Conservation (phyloP, 2,113 vertebrate species). For the Daubentonia madagascariensis region DNA sequence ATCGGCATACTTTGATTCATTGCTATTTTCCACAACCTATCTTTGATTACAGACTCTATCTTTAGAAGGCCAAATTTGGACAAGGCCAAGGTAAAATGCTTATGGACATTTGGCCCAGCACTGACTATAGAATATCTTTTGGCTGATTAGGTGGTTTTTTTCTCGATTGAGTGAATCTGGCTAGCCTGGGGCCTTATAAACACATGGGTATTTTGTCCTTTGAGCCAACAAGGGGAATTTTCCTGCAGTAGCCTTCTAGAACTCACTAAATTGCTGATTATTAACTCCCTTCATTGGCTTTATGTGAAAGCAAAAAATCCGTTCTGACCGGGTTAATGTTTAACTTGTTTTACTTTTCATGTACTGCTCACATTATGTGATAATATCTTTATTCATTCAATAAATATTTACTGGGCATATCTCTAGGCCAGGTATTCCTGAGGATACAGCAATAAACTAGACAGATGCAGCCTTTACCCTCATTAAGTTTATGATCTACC, state of each 20-base stretch:
- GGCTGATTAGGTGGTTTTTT: background rate
- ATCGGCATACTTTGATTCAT: background rate
- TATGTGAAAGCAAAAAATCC: background rate
- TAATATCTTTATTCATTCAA: background rate
- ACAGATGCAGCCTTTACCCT: background rate
- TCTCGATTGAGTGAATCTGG: conserved; percentile 5
- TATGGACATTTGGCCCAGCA: background rate
- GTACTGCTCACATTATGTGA: background rate
- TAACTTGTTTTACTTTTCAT: background rate
- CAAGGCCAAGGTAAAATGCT: background rate
- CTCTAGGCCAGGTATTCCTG: background rate
- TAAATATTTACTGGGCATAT: background rate
- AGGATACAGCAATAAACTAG: background rate
- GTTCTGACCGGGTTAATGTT: background rate
- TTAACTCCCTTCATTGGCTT: background rate
- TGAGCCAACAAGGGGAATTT: background rate
- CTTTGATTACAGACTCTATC: background rate
- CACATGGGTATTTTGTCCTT: background rate
- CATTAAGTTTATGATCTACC: background rate
- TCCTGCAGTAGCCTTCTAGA: background rate
- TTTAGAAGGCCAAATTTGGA: conserved; percentile 36
- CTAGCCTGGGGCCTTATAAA: background rate
- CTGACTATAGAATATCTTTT: background rate
- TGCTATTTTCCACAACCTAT: background rate
- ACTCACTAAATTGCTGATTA: background rate